Percentiles rank a stretch among this genome's conserved stretches.
Evolutionary conservation across 2,888 invertebrate genomes (phyloP).

Genomic region (Cataglyphis rosenhaueri): DNA sequence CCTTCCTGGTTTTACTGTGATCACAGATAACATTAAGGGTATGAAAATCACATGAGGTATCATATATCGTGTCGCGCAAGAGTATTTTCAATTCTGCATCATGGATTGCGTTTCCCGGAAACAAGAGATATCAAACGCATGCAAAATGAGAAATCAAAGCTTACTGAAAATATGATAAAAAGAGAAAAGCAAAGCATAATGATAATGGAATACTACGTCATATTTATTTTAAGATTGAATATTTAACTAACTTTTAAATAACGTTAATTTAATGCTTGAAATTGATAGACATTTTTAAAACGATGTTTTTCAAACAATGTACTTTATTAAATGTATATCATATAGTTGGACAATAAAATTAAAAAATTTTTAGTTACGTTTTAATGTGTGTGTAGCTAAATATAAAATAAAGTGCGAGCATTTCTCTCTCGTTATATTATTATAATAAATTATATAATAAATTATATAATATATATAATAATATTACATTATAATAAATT

Average conservation of each 20-base stretch:
- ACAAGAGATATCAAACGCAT: constrained; percentile 45
- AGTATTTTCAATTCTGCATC: constrained; percentile 48
- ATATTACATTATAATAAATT: not conserved
- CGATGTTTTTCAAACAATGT: not conserved
- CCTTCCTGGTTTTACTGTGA: constrained; percentile 33
- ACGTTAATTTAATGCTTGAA: not conserved
- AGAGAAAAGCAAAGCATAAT: constrained; percentile 19
- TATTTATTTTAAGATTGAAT: not conserved
- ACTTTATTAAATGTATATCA: not conserved
- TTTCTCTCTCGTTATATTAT: too few relatives aligned
- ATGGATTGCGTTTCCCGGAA: constrained; percentile 50
- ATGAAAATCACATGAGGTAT: constrained; percentile 49
- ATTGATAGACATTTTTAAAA: constrained; percentile 2
- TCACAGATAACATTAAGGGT: constrained; percentile 44
- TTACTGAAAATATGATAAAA: constrained; percentile 37
- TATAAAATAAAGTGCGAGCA: not conserved
- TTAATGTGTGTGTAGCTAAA: not conserved
- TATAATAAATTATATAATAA: constrained; percentile 1
- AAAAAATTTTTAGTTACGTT: constrained; percentile 2
- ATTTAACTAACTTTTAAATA: not conserved
- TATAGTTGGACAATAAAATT: not conserved
- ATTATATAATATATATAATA: not conserved
- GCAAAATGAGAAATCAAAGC: constrained; percentile 48
- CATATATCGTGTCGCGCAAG: constrained; percentile 29
- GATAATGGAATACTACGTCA: not conserved